These are phyloP conservation scores for Brachypalpus laphriformis DNA, from an alignment of 2,888 invertebrate species.

Conservation along the genomic window DNA sequence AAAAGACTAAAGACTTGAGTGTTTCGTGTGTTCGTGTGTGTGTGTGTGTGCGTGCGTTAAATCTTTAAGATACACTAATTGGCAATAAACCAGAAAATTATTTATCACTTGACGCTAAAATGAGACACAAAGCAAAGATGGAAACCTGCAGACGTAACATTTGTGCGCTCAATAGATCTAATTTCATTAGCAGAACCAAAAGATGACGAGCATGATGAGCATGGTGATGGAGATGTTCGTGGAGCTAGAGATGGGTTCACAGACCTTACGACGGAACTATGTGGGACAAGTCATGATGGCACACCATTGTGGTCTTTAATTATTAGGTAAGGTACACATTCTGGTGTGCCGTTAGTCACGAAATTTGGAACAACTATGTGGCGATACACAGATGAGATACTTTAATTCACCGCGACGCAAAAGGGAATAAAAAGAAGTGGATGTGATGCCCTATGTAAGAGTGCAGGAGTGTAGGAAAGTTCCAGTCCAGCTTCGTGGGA, in stretches of 20 bases:
- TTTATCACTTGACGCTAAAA: conserved; percentile 61
- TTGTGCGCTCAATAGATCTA: conserved; percentile 3
- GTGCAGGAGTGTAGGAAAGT: no score
- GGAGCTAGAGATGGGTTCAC: conserved; percentile 5
- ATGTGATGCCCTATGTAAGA: background rate
- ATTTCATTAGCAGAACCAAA: conserved; percentile 38
- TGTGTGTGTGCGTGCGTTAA: conserved; percentile 5
- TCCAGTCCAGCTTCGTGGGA: background rate
- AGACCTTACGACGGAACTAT: conserved; percentile 19
- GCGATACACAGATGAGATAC: background rate
- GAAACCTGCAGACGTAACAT: background rate
- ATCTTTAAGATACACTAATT: conserved; percentile 52
- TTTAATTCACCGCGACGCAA: background rate
- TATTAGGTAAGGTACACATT: background rate
- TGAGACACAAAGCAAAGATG: background rate
- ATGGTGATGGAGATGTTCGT: background rate
- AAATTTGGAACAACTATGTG: background rate
- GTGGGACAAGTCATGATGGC: conserved; percentile 17
- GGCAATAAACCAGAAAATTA: conserved; percentile 56
- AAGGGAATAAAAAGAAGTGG: background rate
- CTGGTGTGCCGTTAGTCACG: conserved; percentile 15
- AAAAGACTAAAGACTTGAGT: background rate
- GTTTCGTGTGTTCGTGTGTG: background rate
- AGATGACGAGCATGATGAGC: conserved; percentile 1
- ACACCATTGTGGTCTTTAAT: background rate